phyloP scores from a whole-genome alignment of 2,797 vertebrate species.

The Acrocephalus scirpaceus region DNA sequence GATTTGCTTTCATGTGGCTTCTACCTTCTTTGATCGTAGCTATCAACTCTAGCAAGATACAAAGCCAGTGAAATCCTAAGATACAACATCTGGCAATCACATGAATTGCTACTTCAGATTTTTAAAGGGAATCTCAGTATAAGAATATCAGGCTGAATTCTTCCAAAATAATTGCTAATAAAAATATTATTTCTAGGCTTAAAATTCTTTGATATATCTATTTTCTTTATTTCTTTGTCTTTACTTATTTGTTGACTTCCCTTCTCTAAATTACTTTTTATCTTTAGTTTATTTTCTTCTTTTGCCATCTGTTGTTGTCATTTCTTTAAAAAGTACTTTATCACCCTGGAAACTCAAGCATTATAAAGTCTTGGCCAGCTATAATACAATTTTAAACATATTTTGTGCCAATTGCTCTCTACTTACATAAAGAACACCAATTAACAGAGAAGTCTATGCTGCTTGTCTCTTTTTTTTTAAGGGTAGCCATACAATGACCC shows the following conservation, averaged over 20 bases:
- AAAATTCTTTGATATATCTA: neutral
- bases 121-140: neutral
- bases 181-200: neutral
- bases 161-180: neutral
- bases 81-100: neutral
- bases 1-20: neutral
- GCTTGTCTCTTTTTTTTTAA: neutral
- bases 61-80: neutral
- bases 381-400: neutral
- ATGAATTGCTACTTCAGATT: fast-evolving
- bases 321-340: neutral
- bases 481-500: neutral
- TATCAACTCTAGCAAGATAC: neutral
- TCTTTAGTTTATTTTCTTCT: neutral
- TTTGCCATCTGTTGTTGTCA: neutral
- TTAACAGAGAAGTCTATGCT: neutral
- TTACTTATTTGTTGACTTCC: neutral
- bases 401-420: neutral
- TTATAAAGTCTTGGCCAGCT: neutral
- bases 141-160: neutral
- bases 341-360: neutral
- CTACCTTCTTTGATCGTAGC: neutral
- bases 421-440: neutral
- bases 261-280: neutral
- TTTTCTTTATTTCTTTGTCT: neutral